Evolutionary conservation across 2,888 invertebrate genomes (phyloP), one percentile per base, ranked within the genome.

Genomic region (Salpingus planirostris): DNA sequence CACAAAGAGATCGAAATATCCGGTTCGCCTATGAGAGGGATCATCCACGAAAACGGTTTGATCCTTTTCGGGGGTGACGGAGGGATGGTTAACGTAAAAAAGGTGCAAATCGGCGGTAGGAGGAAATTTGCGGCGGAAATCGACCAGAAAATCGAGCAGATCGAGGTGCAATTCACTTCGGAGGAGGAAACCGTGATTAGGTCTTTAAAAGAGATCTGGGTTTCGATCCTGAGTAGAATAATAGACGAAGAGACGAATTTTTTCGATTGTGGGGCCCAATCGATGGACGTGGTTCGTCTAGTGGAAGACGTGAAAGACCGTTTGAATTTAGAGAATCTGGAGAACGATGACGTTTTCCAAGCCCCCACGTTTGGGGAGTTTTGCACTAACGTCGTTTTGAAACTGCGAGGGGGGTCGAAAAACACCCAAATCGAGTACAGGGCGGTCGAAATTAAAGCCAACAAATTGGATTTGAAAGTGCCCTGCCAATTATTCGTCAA

Each of bases 271-370:
- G 96, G 96, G 7, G 96, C 90, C n/a, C 90, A 91, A 1, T 95
- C 95, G 4, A 96, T 97, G 91, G 96, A 97, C 61, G 93, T 96
- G 2, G 92, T 95, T 8, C 25, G 89, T 49, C 60, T 96, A 29
- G 82, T 96, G 0, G 96, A 96, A 65, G 95, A 96, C 67, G 75
- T 93, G 0, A 89, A 88, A 58, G 89, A 90, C 40, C 68, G 80
- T 18, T 73, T 84, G 5, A 75, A 76, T 40, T 64, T 92, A 1
- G 78, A 80, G 28, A 77, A 80, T 28, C 57, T 97, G 6, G 81
- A 86, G 54, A 91, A 91, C 55, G 90, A 89, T 53, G 85, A 90
- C 47, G 81, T 96, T 0, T 96, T 91, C 59, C 88, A 95, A 88
- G 83, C 88, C 5, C 88, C 95, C 0, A 77, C 78, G 0, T 92